Percentiles rank a stretch among this genome's conserved stretches.
These are phyloP conservation scores for Bradynema listronoti DNA, from an alignment of 1,140 invertebrate species.

Conservation along the genomic window DNA sequence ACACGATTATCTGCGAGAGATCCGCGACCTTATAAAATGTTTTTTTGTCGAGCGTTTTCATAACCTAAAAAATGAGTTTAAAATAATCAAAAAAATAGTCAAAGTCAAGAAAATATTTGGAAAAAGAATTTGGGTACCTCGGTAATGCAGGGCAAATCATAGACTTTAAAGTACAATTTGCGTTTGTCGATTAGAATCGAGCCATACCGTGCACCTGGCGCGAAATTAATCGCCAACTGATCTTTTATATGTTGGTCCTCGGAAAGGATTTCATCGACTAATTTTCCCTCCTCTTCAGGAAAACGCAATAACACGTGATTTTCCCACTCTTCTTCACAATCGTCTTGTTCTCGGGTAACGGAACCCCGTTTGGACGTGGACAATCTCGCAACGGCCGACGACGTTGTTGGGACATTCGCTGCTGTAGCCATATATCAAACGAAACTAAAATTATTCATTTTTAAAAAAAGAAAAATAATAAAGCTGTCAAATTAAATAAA, in stretches of 20 bases:
- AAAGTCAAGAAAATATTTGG: slow-evolving; percentile 2
- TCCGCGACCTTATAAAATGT: slow-evolving; percentile 53
- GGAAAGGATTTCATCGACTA: slow-evolving; percentile 18
- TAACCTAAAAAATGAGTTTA: slow-evolving; percentile 33
- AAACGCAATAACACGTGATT: slow-evolving; percentile 51
- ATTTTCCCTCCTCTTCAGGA: slow-evolving; percentile 38
- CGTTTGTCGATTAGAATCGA: slow-evolving; percentile 37
- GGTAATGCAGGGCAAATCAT: slow-evolving; percentile 51
- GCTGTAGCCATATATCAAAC: neutral
- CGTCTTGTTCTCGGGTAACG: neutral
- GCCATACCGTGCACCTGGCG: slow-evolving; percentile 40
- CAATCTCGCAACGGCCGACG: neutral
- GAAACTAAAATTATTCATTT: neutral
- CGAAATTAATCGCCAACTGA: slow-evolving; percentile 32
- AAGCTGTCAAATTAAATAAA: too few relatives aligned
- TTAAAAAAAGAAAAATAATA: slow-evolving; percentile 1
- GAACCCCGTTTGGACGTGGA: neutral
- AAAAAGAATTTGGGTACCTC: too few relatives aligned
- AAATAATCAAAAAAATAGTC: neutral
- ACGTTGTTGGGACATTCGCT: too few relatives aligned
- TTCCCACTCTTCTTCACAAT: slow-evolving; percentile 45
- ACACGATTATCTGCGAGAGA: slow-evolving; percentile 49
- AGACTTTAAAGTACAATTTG: slow-evolving; percentile 37
- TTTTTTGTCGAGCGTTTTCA: slow-evolving; percentile 53
- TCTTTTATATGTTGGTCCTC: slow-evolving; percentile 7